Percentiles rank a stretch among this genome's conserved stretches.
phyloP scores from a whole-genome alignment of 2,113 vertebrate genomes.

The Periophthalmus modestus region DNA sequence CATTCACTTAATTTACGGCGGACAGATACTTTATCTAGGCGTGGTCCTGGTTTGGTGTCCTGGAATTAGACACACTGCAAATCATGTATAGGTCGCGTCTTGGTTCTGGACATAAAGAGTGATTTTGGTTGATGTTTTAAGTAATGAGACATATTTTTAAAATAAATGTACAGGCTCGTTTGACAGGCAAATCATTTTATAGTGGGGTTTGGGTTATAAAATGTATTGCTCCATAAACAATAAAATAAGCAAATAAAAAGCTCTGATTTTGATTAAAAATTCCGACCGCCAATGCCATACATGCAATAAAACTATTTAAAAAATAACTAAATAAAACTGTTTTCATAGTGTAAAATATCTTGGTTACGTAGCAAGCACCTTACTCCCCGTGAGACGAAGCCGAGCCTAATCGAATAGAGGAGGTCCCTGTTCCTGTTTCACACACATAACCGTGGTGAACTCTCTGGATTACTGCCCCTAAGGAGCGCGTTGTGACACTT shows the following conservation, averaged over 20 bases:
- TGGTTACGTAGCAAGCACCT: conserved; percentile 29
- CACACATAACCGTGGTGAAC: conserved; percentile 50
- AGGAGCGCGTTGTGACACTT: conserved; percentile 52
- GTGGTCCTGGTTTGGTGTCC: neutral
- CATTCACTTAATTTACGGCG: conserved; percentile 15
- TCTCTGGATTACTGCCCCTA: conserved; percentile 50
- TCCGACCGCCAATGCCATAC: neutral
- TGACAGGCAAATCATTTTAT: no score
- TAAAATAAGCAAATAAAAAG: no score
- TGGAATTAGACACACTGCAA: neutral
- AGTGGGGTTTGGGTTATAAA: no score
- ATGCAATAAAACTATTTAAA: no score
- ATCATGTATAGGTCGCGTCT: neutral
- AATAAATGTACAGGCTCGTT: no score
- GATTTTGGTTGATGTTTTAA: neutral
- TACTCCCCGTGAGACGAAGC: conserved; percentile 31
- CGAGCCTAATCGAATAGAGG: conserved; percentile 33
- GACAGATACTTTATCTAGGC: neutral
- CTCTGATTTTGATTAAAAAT: no score
- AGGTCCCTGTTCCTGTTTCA: conserved; percentile 18
- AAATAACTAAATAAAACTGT: neutral
- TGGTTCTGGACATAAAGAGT: neutral
- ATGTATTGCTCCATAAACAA: no score
- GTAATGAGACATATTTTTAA: no score
- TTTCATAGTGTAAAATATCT: conserved; percentile 44